A percentile compares a stretch with the other conserved stretches of the same genome.
Conservation (phyloP, 2,113 vertebrate species). For the Hiodon tergisus region DNA sequence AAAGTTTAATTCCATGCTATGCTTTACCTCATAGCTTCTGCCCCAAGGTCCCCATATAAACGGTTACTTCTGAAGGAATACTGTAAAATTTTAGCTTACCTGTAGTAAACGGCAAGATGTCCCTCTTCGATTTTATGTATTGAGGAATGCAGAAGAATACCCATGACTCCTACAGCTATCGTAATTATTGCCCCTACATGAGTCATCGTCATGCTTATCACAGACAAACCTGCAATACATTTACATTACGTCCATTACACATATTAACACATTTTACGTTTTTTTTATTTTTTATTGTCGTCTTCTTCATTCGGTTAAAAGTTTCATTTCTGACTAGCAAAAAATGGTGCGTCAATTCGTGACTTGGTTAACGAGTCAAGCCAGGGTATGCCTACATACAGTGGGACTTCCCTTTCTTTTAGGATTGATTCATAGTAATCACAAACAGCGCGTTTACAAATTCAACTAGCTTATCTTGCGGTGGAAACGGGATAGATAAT, state of each 20-base stretch:
- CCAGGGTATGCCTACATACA: too few species aligned
- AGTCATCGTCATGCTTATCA: constrained; percentile 62
- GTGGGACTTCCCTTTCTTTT: too few species aligned
- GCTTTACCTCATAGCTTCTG: too few species aligned
- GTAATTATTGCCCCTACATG: constrained; percentile 62
- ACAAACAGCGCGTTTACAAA: neutral
- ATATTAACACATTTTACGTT: neutral
- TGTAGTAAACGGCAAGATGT: constrained; percentile 93
- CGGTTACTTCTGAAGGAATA: neutral
- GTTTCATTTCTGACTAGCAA: too few species aligned
- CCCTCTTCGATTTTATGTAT: constrained; percentile 97
- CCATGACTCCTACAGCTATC: constrained; percentile 51
- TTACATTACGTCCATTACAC: neutral
- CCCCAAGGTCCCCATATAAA: too few species aligned
- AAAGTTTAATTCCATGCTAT: too few species aligned
- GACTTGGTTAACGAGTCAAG: too few species aligned
- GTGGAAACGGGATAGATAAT: neutral
- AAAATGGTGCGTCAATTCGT: too few species aligned
- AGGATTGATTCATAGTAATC: neutral
- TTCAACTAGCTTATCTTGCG: neutral
- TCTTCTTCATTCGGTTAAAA: too few species aligned
- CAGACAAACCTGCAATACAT: constrained; percentile 3
- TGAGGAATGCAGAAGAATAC: constrained; percentile 66
- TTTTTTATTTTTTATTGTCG: neutral
- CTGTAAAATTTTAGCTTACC: constrained; percentile 58